Conservation (phyloP, 2,113 vertebrate genomes). For the Loxodonta africana region DNA sequence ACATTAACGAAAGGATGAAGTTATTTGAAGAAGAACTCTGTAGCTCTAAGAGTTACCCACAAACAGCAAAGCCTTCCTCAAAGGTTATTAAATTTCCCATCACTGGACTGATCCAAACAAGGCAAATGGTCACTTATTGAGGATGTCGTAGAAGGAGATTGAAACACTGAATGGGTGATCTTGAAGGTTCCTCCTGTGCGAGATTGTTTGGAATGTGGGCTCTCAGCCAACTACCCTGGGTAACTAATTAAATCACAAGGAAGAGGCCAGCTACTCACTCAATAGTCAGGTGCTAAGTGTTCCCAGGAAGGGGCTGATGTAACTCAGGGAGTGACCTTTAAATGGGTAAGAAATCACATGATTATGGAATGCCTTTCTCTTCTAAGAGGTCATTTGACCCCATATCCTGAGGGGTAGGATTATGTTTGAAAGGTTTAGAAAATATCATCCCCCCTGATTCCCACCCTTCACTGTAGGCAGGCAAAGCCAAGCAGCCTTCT, state of each 20-base stretch:
- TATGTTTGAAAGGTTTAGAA: constrained; percentile 71
- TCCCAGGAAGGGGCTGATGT: constrained; percentile 65
- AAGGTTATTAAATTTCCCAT: neutral
- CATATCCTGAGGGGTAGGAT: constrained; percentile 68
- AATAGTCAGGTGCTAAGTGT: constrained; percentile 79
- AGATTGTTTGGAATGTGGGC: constrained; percentile 75
- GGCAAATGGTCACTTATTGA: neutral
- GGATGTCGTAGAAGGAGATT: neutral
- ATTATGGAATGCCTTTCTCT: constrained; percentile 73
- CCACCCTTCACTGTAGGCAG: neutral
- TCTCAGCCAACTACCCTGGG: constrained; percentile 59
- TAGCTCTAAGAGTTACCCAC: neutral
- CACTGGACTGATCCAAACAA: neutral
- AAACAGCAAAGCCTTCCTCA: neutral
- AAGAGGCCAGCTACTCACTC: constrained; percentile 58
- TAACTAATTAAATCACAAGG: constrained; percentile 80
- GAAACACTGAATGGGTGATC: constrained; percentile 22
- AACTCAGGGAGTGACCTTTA: constrained; percentile 70
- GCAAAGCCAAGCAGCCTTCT: neutral
- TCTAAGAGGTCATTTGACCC: constrained; percentile 72
- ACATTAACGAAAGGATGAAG: neutral
- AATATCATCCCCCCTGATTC: neutral
- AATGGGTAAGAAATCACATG: constrained; percentile 80
- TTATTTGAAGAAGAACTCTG: neutral
- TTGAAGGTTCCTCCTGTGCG: constrained; percentile 44